Percentiles rank a stretch among this genome's conserved stretches.
These are phyloP conservation scores for Capreolus pygargus DNA, from an alignment of 2,113 vertebrate genomes.

Conservation along the genomic window DNA sequence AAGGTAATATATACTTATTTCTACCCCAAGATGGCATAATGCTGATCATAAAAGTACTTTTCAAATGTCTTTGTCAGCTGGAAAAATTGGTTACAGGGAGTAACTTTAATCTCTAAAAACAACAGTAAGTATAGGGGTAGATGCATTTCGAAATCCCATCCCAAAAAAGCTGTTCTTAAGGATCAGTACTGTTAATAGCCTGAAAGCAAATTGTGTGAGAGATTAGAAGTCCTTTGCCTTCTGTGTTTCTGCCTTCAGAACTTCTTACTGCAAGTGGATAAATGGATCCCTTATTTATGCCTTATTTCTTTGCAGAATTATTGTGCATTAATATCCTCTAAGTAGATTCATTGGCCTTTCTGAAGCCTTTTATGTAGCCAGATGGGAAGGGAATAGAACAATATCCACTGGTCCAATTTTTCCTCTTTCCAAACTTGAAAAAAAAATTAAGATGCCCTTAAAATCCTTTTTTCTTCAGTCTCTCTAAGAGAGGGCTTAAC, in stretches of 20 bases:
- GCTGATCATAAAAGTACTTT: background rate
- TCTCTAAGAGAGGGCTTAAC: constrained; percentile 60
- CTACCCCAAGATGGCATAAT: background rate
- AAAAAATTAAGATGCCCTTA: constrained; percentile 45
- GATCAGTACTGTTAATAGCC: background rate
- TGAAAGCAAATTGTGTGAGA: background rate
- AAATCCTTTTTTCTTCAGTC: constrained; percentile 45
- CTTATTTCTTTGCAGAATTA: constrained; percentile 49
- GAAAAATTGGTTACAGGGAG: background rate
- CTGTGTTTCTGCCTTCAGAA: constrained; percentile 22
- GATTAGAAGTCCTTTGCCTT: background rate
- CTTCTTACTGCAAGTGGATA: constrained; percentile 7
- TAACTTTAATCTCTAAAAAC: constrained; percentile 38
- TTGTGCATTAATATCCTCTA: background rate
- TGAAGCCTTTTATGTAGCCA: constrained; percentile 47
- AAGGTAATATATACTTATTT: background rate
- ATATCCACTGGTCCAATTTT: constrained; percentile 37
- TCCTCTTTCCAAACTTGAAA: constrained; percentile 25
- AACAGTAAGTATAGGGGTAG: background rate
- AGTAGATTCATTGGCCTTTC: constrained; percentile 22
- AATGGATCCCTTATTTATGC: constrained; percentile 23
- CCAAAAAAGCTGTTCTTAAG: background rate
- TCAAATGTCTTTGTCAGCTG: constrained; percentile 22
- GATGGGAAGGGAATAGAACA: constrained; percentile 56
- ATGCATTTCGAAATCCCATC: background rate